These are phyloP conservation scores for Amphiduros pacificus DNA, from an alignment of 2,888 invertebrate species.

Conservation along the genomic window DNA sequence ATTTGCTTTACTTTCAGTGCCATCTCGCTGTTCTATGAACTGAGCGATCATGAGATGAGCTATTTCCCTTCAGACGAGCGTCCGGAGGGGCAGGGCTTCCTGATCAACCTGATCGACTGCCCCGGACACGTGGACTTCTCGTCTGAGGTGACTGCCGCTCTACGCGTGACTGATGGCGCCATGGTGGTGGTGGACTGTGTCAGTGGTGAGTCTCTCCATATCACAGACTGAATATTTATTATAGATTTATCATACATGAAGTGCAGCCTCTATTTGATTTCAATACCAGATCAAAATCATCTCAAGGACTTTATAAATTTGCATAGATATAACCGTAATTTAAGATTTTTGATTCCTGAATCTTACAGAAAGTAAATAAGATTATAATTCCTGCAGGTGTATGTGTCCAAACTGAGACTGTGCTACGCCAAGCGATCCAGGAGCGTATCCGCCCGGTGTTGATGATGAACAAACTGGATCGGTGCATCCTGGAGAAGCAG, in stretches of 20 bases:
- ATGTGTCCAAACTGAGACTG: conserved; percentile 36
- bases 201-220: conserved; percentile 22
- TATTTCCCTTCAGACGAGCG: not conserved
- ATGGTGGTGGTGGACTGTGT: conserved; percentile 29
- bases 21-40: conserved; percentile 19
- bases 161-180: conserved; percentile 29
- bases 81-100: conserved; percentile 9
- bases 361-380: too few relatives aligned
- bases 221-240: too few relatives aligned
- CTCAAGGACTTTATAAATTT: too few relatives aligned
- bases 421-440: conserved; percentile 31
- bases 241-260: too few relatives aligned
- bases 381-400: conserved; percentile 30
- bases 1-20: conserved; percentile 12
- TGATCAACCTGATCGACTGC: conserved; percentile 29
- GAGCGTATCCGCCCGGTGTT: conserved; percentile 32
- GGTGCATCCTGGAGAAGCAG: conserved; percentile 28
- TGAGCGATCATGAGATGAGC: conserved; percentile 2
- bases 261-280: too few relatives aligned
- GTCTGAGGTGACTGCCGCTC: conserved; percentile 30
- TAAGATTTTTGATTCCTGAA: too few relatives aligned
- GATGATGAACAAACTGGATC: conserved; percentile 36
- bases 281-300: too few relatives aligned
- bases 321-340: too few relatives aligned
- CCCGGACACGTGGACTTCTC: conserved; percentile 32